Percentiles rank a stretch among this genome's conserved stretches.
Evolutionary conservation across 1,140 invertebrate genomes (phyloP).

Genomic region (Neotoxoptera formosana): DNA sequence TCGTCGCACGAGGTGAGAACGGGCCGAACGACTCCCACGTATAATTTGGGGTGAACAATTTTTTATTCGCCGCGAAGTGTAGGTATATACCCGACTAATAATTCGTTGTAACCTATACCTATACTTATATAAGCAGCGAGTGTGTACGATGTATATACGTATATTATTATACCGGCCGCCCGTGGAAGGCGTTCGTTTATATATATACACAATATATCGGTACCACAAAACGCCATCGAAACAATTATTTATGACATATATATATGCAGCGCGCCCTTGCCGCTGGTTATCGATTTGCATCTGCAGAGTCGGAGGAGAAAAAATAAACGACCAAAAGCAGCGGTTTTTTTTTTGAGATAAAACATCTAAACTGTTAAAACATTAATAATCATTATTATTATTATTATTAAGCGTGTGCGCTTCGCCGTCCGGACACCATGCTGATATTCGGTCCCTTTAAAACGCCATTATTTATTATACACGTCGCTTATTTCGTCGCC

Average conservation of each 20-base stretch:
- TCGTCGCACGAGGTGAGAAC: not conserved
- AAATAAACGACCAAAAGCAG: constrained; percentile 20
- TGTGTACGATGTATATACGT: not conserved
- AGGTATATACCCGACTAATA: not conserved
- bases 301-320: not conserved
- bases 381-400: constrained; percentile 44
- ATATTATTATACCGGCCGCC: not conserved
- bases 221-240: constrained; percentile 12
- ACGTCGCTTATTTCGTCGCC: constrained; percentile 24
- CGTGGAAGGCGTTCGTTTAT: constrained; percentile 8
- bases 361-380: constrained; percentile 38
- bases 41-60: constrained; percentile 5
- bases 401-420: not conserved
- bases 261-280: not conserved
- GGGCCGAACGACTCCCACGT: not conserved
- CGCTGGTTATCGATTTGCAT: constrained; percentile 29
- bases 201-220: not conserved
- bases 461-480: constrained; percentile 19
- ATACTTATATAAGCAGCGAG: not conserved
- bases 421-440: not conserved
- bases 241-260: constrained; percentile 39
- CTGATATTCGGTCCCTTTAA: constrained; percentile 44
- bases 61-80: not conserved
- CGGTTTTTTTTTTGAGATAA: not conserved
- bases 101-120: not conserved